Evolutionary conservation across 2,888 invertebrate genomes (phyloP), one percentile per base, ranked within the genome.

Genomic region (Ptilodon capucinus): DNA sequence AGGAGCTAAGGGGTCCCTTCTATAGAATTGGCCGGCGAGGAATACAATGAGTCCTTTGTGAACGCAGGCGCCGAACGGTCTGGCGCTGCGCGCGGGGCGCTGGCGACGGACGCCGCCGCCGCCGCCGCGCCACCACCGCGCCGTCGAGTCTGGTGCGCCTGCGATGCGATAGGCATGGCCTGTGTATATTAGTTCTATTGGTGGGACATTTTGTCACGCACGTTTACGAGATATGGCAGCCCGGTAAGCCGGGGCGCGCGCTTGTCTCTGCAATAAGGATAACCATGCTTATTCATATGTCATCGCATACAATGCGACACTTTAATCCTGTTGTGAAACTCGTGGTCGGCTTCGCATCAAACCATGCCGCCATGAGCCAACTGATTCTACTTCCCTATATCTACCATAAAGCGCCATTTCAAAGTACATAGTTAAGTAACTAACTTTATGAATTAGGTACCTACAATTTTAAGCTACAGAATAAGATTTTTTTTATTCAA

Each of bases 21-120:
- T 78, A 76, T 81, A 77, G 81, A 81, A 79, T 79, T 71, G 78
- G 79, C 63, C 75, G 79, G 74, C 74, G 74, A 64, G 71, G 80
- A 84, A 82, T 76, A 91, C 89, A 90, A 90, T 89, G 80, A 78
- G 74, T 79, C 84, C 86, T 91, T 91, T 90, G 89, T 90, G 76
- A 65, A 74, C 77, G 75, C 81, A 82, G 91, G 90, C 91, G 90
- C 91, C 90, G 90, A 85, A 76, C 80, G 82, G 90, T 90, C 90
- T 90, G 82, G 84, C 67, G 60, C 63, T 68, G 52, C 70, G 60
- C 44, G 43, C 19, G 56, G 47, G 44, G 60, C 77, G 75, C 81
- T 81, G 90, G 90, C 90, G 90, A 90, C 90, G 90, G 84, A 76
- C 80, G 82, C 89, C 63, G 68, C 51, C 70, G 60, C 61, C 56